These are phyloP conservation scores for Frankliniella intonsa DNA, from an alignment of 2,888 invertebrate genomes.

Conservation along the genomic window DNA sequence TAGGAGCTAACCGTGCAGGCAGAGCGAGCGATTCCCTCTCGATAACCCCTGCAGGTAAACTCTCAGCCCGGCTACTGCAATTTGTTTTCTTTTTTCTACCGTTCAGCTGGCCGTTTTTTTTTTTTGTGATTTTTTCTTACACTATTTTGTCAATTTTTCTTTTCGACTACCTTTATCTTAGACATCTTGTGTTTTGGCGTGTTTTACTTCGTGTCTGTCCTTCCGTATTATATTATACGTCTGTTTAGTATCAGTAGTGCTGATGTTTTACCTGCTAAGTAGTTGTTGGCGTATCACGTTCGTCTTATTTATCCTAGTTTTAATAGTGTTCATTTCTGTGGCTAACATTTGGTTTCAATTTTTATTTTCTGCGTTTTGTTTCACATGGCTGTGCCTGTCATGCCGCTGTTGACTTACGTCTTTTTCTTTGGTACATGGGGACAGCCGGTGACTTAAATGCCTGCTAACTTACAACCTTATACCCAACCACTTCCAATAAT, in stretches of 20 bases:
- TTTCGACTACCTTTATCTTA: background rate
- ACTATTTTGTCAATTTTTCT: background rate
- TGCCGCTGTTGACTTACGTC: too few relatives aligned
- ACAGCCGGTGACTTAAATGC: too few relatives aligned
- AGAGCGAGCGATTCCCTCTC: background rate
- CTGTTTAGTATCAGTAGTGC: background rate
- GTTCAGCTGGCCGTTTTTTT: background rate
- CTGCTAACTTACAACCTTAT: too few relatives aligned
- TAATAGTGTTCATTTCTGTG: background rate
- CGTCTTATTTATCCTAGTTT: background rate
- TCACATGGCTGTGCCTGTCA: too few relatives aligned
- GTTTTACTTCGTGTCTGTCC: background rate
- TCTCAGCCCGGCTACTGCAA: background rate
- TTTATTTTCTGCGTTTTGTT: background rate
- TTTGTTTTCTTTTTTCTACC: background rate
- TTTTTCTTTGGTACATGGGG: too few relatives aligned
- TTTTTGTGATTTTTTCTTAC: background rate
- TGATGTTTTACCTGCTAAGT: background rate
- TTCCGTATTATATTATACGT: background rate
- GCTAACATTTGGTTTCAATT: background rate
- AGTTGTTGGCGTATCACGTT: background rate
- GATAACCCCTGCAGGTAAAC: slow-evolving; percentile 1
- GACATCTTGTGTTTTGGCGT: background rate
- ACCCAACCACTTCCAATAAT: too few relatives aligned
- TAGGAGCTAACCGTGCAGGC: background rate